Evolutionary conservation across 2,113 vertebrate species (phyloP), one percentile per base, ranked within the genome.

Genomic region (Poeciliopsis turrubarensis): DNA sequence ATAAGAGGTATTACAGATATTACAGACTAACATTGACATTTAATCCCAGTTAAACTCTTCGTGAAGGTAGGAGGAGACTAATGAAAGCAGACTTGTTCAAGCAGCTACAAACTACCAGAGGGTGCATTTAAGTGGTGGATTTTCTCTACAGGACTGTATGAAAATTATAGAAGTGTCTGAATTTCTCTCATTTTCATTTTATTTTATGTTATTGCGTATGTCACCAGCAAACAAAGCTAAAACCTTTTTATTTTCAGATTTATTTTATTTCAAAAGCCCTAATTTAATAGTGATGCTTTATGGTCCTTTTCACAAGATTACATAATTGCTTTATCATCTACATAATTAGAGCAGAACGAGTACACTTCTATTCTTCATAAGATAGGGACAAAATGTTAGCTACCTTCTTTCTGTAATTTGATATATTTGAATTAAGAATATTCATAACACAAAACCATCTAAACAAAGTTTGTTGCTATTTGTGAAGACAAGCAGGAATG

Each of bases 91-190:
- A n/a, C 51, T 25, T 57, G 51, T 57, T 57, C 25, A 57, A 57
- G 19, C 51, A 57, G 51, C 51, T 57, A 25, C 51, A n/a, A 57
- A 57, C 51, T 10, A 57, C 51, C 51, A 22, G 22, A 57, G 25
- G 51, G 25, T 57, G 51, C 10, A 57, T 57, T 57, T n/a, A 57
- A 57, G 51, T 57, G 51, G 51, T 57, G 51, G 8, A 57, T n/a
- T 57, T 57, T 25, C 10, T 68, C 54, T 73, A n/a, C 39, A 73
- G 32, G 65, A 72, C 68, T 78, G 44, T 66, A 47, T 1, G 6
- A 17, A 73, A 73, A 76, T 70, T 1, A 72, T 62, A 30, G 0
- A 30, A 14, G 34, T 47, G 8, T 31, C 17, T 25, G 14, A 34
- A 34, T 22, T 11, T 17, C 17, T 19, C 17, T 34, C 8, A 10